Percentiles rank a stretch among this genome's conserved stretches.
phyloP scores from a whole-genome alignment of 2,888 invertebrate genomes.

The Rotaria sp. region DNA sequence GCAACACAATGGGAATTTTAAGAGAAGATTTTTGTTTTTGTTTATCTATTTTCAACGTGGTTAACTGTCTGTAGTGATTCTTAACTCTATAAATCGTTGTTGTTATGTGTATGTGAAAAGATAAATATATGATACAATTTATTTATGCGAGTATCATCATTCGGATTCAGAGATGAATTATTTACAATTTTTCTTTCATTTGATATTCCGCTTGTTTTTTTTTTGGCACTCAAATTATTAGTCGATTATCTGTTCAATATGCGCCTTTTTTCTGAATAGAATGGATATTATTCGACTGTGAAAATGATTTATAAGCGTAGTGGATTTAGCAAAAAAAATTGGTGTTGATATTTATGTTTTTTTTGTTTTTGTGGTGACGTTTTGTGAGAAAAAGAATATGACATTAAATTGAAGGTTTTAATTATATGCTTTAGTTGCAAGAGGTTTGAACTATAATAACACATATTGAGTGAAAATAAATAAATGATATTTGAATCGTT shows the following conservation, averaged over 20 bases:
- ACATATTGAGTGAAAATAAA: too few species aligned
- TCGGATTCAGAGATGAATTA: background rate
- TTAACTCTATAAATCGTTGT: background rate
- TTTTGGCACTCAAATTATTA: background rate
- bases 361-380: background rate
- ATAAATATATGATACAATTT: background rate
- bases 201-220: background rate
- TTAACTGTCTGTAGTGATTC: background rate
- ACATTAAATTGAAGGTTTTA: background rate
- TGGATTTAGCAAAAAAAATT: background rate
- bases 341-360: background rate
- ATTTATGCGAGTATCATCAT: background rate
- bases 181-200: background rate
- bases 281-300: background rate
- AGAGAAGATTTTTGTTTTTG: background rate
- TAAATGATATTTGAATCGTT: too few species aligned
- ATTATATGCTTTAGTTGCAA: background rate
- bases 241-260: background rate
- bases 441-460: too few species aligned
- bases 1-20: constrained; percentile 41
- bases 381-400: background rate
- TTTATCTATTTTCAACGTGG: background rate
- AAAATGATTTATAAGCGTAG: background rate
- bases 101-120: background rate
- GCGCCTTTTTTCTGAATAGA: background rate